Evolutionary conservation across 2,888 invertebrate genomes (phyloP).

Genomic region (Galerucella nymphaeae): DNA sequence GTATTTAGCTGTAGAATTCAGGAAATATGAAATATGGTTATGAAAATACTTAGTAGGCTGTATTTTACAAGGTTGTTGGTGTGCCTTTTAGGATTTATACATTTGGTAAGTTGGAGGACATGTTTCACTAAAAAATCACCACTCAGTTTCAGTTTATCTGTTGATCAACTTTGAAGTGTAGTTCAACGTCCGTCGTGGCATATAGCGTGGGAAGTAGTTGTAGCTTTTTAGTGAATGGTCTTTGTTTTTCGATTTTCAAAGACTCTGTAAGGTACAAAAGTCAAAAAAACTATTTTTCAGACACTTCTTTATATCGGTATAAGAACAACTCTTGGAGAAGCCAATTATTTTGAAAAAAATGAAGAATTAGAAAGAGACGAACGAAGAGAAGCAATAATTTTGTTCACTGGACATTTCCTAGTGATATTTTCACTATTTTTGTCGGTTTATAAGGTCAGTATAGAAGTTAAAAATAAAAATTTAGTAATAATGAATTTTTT

Average conservation of each 20-base stretch:
- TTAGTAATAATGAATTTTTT: neutral
- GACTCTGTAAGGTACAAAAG: no score
- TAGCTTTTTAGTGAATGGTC: no score
- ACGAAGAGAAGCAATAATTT: slow-evolving; percentile 16
- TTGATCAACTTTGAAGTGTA: no score
- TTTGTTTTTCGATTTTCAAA: no score
- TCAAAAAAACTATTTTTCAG: slow-evolving; percentile 18
- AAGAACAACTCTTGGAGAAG: slow-evolving; percentile 1
- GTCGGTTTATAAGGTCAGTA: slow-evolving; percentile 27
- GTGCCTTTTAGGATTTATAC: slow-evolving; percentile 27
- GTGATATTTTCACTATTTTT: slow-evolving; percentile 22
- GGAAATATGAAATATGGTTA: slow-evolving; percentile 13
- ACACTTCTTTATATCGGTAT: slow-evolving; percentile 23
- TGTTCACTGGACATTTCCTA: slow-evolving; percentile 24
- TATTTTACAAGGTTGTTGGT: slow-evolving; percentile 18
- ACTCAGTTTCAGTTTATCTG: no score
- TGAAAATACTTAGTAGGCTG: slow-evolving; percentile 16
- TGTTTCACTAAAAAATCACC: no score
- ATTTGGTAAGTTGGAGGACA: slow-evolving; percentile 20
- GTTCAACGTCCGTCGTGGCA: no score
- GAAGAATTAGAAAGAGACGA: slow-evolving; percentile 20
- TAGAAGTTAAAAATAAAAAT: neutral
- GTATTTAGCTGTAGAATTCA: neutral
- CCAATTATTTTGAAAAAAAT: slow-evolving; percentile 17
- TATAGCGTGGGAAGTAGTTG: no score